phyloP scores from a whole-genome alignment of 2,797 vertebrate genomes.

The Lithobates pipiens region DNA sequence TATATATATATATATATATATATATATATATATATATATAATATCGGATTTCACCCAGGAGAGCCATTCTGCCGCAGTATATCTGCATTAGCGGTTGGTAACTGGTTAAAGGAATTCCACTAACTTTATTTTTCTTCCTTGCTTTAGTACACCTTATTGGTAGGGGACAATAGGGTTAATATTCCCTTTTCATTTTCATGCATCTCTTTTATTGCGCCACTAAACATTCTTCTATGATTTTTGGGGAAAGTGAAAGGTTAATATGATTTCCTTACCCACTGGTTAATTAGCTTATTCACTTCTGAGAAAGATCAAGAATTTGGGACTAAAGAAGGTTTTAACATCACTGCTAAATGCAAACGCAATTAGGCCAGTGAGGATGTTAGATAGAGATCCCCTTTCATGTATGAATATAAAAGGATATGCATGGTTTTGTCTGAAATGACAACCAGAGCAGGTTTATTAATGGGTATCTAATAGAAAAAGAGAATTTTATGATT shows the following conservation, averaged over 20 bases:
- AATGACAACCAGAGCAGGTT: constrained; percentile 94
- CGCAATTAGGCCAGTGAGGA: constrained; percentile 90
- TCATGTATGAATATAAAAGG: constrained; percentile 96
- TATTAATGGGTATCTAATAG: constrained; percentile 97
- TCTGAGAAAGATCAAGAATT: constrained; percentile 67
- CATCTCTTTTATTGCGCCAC: background rate
- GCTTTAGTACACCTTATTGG: background rate
- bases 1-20: no score
- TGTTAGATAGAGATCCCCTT: constrained; percentile 94
- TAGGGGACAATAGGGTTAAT: background rate
- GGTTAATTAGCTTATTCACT: constrained; percentile 66
- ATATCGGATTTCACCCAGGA: no score
- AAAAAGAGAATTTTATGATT: constrained; percentile 95
- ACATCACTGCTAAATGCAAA: constrained; percentile 82
- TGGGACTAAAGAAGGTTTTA: constrained; percentile 52
- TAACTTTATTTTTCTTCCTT: background rate
- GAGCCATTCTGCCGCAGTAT: no score
- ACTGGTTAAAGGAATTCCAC: no score
- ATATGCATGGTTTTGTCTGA: constrained; percentile 96
- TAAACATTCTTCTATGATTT: background rate
- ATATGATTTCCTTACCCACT: constrained; percentile 63
- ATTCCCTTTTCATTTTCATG: background rate
- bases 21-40: no score
- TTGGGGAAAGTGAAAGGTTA: constrained; percentile 22
- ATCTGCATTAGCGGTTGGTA: no score